Percentiles rank a stretch among this genome's conserved stretches.
Evolutionary conservation across 2,797 vertebrate species (phyloP).

Genomic region (Cuculus canorus): DNA sequence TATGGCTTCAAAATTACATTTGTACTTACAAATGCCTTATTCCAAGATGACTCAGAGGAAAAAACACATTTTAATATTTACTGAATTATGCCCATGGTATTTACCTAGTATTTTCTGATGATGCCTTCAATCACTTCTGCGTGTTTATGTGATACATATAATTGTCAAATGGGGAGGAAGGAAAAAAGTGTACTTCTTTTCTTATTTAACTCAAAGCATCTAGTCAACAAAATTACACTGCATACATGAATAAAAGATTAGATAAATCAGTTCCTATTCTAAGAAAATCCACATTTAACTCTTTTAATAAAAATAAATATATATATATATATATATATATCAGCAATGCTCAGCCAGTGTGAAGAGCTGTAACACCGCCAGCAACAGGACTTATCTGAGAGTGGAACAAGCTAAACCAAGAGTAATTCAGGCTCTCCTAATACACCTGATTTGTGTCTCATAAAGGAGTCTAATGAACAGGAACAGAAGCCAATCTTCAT

Average conservation of each 20-base stretch:
- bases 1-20: neutral
- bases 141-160: neutral
- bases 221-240: neutral
- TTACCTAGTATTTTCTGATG: neutral
- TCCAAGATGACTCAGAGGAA: neutral
- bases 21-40: neutral
- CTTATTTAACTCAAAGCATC: neutral
- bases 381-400: neutral
- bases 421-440: neutral
- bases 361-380: neutral
- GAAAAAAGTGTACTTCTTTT: neutral
- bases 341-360: neutral
- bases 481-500: rapidly evolving
- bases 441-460: neutral
- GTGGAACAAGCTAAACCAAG: neutral
- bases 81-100: neutral
- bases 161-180: neutral
- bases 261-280: neutral
- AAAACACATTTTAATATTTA: neutral
- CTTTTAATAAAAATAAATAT: rapidly evolving
- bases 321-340: neutral
- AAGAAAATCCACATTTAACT: neutral
- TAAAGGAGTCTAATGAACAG: neutral
- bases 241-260: neutral
- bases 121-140: neutral